A percentile compares a stretch with the other conserved stretches of the same genome.
Evolutionary conservation across 2,113 vertebrate genomes (phyloP).

Genomic region (Colossoma macropomum): DNA sequence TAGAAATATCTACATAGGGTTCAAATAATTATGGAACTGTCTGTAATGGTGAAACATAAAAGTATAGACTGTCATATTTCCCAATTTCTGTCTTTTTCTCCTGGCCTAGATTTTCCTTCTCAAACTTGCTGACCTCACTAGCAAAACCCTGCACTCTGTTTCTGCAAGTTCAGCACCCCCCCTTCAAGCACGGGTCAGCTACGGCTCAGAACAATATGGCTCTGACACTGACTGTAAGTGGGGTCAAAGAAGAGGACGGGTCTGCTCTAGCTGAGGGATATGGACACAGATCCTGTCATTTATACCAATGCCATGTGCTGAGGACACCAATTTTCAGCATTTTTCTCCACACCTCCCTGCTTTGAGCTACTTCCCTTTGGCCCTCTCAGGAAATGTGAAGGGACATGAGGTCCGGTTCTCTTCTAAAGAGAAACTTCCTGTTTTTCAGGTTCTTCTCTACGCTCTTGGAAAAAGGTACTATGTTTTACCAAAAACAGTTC

Average conservation of each 20-base stretch:
- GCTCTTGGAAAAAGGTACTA: background rate
- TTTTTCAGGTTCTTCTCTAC: constrained; percentile 60
- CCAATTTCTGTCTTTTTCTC: background rate
- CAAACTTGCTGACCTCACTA: constrained; percentile 8
- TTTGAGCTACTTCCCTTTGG: constrained; percentile 70
- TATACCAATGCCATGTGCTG: constrained; percentile 71
- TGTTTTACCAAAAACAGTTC: too few species aligned
- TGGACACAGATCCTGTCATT: constrained; percentile 51
- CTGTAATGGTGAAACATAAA: too few species aligned
- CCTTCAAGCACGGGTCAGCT: background rate
- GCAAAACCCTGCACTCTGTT: background rate
- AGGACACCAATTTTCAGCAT: constrained; percentile 69
- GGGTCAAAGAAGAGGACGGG: constrained; percentile 31
- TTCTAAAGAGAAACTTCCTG: constrained; percentile 76
- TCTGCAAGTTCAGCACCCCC: constrained; percentile 46
- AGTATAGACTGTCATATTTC: too few species aligned
- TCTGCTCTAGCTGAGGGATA: constrained; percentile 2
- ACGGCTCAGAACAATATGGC: constrained; percentile 25
- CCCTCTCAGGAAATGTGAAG: constrained; percentile 76
- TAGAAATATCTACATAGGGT: too few species aligned
- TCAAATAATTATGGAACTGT: too few species aligned
- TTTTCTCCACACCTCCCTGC: constrained; percentile 21
- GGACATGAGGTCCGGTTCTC: constrained; percentile 70
- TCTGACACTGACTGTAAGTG: constrained; percentile 4
- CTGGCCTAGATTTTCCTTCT: background rate